Base-by-base conservation (phyloP, 2,888 invertebrate genomes). In the Deilephila porcellus region DNA sequence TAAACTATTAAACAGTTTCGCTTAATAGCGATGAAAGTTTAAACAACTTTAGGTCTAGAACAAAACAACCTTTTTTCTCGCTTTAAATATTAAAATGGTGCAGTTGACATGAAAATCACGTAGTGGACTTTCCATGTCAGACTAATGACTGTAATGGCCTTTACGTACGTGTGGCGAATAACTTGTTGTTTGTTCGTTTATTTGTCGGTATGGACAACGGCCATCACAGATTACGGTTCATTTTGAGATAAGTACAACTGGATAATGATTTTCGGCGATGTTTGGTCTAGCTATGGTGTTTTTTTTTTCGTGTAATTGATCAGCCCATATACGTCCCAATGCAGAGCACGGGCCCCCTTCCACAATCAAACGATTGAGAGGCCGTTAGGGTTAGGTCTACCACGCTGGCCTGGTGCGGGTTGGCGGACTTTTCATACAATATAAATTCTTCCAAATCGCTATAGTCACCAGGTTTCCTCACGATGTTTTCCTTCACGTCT, bases 121-220 rank as follows among this genome's bases (percentile, higher is more conserved):
- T 73, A 64, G 56, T 56, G 73, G 56, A 34, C 34, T 53, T 64
- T 73, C 63, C 67, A 59, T 60, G 56, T 67, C 20, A 25, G 32
- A 63, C 56, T 78, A 78, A 78, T 77, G 73, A 75, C 53, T 70
- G 73, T 74, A 74, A 78, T 77, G 71, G 73, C 53, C 75, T 71
- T 32, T 25, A 56, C 45, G 71, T 29, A 70, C 75, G 76, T 76
- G 76, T n/a, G 32, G 20, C n/a, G 75, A 76, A 78, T 75, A 67
- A 45, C 52, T 67, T 67, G 52, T 67, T 37, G 34, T 63, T 52
- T 52, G 45, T 67, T 67, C 67, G 45, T 67, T 67, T 67, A 25
- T 64, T 37, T 20, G 45, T 67, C 67, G 45, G 20, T 52, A 52
- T 29, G 37, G 63, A 14, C 62, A 32, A 14, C 63, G 64, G 3